phyloP scores from a whole-genome alignment of 1,140 invertebrate genomes.

The honey bee (Apis mellifera) region DNA sequence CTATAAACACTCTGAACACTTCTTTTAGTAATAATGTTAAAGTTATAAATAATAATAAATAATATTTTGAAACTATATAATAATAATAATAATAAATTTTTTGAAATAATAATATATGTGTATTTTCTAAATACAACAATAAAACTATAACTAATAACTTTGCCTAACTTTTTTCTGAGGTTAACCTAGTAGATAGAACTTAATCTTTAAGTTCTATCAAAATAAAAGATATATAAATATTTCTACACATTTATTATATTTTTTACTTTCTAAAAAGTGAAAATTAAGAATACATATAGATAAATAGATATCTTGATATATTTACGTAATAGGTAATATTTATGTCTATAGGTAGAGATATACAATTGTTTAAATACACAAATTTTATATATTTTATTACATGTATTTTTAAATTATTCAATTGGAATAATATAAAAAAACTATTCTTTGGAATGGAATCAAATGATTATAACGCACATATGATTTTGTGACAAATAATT shows the following conservation, averaged over 20 bases:
- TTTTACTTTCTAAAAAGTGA: constrained; percentile 3
- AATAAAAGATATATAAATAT: neutral
- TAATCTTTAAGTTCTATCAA: too few species aligned
- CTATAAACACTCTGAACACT: too few species aligned
- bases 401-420: too few species aligned
- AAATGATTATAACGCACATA: neutral
- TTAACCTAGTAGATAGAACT: too few species aligned
- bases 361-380: neutral
- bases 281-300: neutral
- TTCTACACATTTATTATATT: neutral
- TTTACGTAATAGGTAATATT: constrained; percentile 1
- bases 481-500: neutral
- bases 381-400: neutral
- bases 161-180: too few species aligned
- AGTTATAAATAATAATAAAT: too few species aligned
- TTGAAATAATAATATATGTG: neutral
- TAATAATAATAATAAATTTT: too few species aligned
- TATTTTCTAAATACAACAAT: neutral
- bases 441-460: constrained; percentile 7
- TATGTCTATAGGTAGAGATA: neutral
- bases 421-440: neutral
- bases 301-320: too few species aligned
- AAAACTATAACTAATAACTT: too few species aligned
- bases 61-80: too few species aligned
- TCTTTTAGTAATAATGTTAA: too few species aligned